These are phyloP conservation scores for Eupithecia insigniata DNA, from an alignment of 2,888 invertebrate species.

Conservation along the genomic window DNA sequence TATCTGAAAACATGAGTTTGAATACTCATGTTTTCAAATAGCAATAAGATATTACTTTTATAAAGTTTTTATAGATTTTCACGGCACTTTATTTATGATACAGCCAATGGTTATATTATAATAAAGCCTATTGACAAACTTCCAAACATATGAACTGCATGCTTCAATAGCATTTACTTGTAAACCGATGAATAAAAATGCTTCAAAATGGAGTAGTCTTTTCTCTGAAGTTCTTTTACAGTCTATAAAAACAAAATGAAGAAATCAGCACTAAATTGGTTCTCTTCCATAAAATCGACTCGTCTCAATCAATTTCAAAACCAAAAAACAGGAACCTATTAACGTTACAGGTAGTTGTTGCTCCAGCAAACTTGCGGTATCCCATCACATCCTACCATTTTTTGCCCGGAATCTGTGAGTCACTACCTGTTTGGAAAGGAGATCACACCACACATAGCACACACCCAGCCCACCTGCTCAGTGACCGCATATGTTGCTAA, in stretches of 20 bases:
- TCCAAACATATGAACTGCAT: no score
- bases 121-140: no score
- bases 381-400: constrained; percentile 22
- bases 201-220: neutral
- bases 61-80: neutral
- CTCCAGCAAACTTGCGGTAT: constrained; percentile 12
- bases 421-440: constrained; percentile 22
- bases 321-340: constrained; percentile 1
- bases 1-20: neutral
- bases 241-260: neutral
- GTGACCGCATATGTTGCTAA: constrained; percentile 24
- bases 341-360: neutral
- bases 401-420: constrained; percentile 12
- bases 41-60: neutral
- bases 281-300: neutral
- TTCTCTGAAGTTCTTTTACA: neutral
- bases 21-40: no score
- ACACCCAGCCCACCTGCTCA: constrained; percentile 21
- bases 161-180: no score
- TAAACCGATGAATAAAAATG: no score
- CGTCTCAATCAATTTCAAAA: neutral
- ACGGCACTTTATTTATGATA: neutral
- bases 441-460: constrained; percentile 14
- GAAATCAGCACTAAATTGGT: neutral
- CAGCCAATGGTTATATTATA: no score